These are phyloP conservation scores for Paguma larvata DNA, from an alignment of 2,797 vertebrate genomes.

Conservation along the genomic window DNA sequence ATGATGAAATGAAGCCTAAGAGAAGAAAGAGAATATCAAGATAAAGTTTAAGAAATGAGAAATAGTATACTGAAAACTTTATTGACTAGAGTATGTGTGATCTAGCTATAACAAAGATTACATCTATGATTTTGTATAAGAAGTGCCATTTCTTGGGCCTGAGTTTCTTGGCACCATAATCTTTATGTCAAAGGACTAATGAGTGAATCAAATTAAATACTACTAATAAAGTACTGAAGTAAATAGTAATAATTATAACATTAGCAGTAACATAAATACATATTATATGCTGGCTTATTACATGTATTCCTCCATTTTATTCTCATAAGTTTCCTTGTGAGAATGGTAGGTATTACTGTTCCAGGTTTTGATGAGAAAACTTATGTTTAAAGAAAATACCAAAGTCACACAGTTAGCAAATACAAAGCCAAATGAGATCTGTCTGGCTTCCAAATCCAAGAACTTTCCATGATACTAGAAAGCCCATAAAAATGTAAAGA, in stretches of 20 bases:
- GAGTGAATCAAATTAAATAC: not conserved
- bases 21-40: not conserved
- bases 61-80: not conserved
- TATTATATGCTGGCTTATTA: not conserved
- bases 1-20: not conserved
- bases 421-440: not conserved
- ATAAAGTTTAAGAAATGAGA: not conserved
- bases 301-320: not conserved
- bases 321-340: not conserved
- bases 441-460: not conserved
- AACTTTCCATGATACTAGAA: not conserved
- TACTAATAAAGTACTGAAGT: not conserved
- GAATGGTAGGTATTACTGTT: not conserved
- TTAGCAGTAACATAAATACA: not conserved
- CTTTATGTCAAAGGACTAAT: not conserved
- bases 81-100: not conserved
- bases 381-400: slow-evolving; percentile 17
- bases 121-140: not conserved
- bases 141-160: not conserved
- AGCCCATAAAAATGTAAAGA: not conserved
- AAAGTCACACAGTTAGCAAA: not conserved
- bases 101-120: not conserved
- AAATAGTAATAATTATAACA: not conserved
- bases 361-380: not conserved
- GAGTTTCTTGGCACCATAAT: not conserved